Percentiles rank a stretch among this genome's conserved stretches.
Evolutionary conservation across 2,888 invertebrate genomes (phyloP).

Genomic region (Athetis lepigone): DNA sequence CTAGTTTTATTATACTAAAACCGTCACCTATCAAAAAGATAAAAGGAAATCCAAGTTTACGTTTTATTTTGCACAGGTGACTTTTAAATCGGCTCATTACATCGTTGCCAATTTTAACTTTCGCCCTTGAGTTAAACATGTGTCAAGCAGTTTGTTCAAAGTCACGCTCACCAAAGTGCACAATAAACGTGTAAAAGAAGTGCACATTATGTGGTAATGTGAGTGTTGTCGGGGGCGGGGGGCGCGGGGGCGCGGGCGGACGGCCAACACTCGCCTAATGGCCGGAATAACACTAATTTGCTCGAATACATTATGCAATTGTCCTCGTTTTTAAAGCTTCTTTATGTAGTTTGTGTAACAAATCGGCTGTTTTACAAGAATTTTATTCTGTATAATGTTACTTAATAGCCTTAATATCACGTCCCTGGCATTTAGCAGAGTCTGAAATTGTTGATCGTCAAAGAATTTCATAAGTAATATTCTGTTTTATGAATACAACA

Average conservation of each 20-base stretch:
- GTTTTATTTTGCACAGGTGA: too few species aligned
- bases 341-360: slow-evolving; percentile 25
- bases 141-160: not conserved
- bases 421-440: slow-evolving; percentile 21
- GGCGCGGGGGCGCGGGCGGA: slow-evolving; percentile 26
- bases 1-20: too few species aligned
- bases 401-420: not conserved
- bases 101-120: not conserved
- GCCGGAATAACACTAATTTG: slow-evolving; percentile 45
- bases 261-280: slow-evolving; percentile 41
- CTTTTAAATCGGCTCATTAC: too few species aligned
- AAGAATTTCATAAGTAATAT: slow-evolving; percentile 15
- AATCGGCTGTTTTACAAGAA: slow-evolving; percentile 32
- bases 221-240: slow-evolving; percentile 24
- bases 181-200: slow-evolving; percentile 44
- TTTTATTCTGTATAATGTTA: slow-evolving; percentile 11
- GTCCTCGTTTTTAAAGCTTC: slow-evolving; percentile 39
- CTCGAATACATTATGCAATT: slow-evolving; percentile 42
- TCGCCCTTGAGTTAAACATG: not conserved
- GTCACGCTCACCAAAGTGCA: slow-evolving; percentile 39
- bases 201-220: slow-evolving; percentile 53
- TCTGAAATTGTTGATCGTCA: slow-evolving; percentile 1
- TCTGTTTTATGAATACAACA: not conserved
- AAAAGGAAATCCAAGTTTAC: too few species aligned
- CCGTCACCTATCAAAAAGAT: too few species aligned